phyloP scores from a whole-genome alignment of 2,888 invertebrate species.

The Helicoverpa assulta region DNA sequence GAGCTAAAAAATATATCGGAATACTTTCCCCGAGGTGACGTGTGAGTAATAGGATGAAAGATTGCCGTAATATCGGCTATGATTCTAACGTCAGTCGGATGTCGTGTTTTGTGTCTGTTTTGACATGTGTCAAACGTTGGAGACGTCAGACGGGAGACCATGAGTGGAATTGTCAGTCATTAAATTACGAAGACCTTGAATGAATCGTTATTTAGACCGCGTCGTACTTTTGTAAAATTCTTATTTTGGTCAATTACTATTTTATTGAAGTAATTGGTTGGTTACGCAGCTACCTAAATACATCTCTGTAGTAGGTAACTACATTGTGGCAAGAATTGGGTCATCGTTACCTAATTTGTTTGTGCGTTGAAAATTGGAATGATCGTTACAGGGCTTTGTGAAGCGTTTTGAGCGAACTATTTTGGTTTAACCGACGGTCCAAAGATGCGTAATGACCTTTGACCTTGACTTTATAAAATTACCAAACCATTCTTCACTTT shows the following conservation, averaged over 20 bases:
- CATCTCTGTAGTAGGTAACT: conserved; percentile 2
- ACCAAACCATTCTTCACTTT: too few relatives aligned
- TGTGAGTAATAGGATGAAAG: conserved; percentile 49
- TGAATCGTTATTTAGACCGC: conserved; percentile 35
- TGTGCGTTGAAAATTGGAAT: conserved; percentile 3
- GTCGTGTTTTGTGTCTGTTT: conserved; percentile 39
- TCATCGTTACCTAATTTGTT: conserved; percentile 10
- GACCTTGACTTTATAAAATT: too few relatives aligned
- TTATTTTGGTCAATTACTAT: conserved; percentile 26
- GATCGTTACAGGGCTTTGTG: not conserved
- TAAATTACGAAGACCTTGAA: conserved; percentile 44
- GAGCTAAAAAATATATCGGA: conserved; percentile 24
- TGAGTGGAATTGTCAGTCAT: conserved; percentile 34
- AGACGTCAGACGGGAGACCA: conserved; percentile 20
- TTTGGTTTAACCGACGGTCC: not conserved
- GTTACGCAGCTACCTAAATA: not conserved
- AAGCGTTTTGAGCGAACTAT: not conserved
- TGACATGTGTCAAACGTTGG: conserved; percentile 59
- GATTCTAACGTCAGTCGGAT: conserved; percentile 52
- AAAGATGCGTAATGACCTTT: not conserved
- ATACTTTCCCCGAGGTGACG: conserved; percentile 35
- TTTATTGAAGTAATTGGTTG: conserved; percentile 40
- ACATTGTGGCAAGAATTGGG: not conserved
- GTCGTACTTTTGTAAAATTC: conserved; percentile 27
- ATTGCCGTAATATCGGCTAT: conserved; percentile 50